These are phyloP conservation scores for Channa argus DNA, from an alignment of 2,113 vertebrate species.

Conservation along the genomic window DNA sequence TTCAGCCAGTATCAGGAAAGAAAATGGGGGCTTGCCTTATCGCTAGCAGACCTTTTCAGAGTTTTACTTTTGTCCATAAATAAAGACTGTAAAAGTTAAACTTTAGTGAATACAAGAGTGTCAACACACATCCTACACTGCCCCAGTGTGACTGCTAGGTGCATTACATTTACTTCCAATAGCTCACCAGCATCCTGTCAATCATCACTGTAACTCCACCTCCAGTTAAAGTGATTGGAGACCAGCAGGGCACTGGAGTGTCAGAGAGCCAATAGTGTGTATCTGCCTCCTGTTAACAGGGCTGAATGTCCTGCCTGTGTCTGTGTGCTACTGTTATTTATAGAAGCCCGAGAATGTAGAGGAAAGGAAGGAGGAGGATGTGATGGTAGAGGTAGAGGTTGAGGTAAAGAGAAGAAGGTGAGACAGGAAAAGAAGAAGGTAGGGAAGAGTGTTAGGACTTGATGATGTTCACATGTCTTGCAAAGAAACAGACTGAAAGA, in stretches of 20 bases:
- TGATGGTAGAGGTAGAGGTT: background rate
- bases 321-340: conserved; percentile 71
- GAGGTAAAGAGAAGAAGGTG: conserved; percentile 24
- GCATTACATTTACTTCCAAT: conserved; percentile 8
- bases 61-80: background rate
- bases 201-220: conserved; percentile 49
- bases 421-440: conserved; percentile 18
- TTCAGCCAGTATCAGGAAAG: background rate
- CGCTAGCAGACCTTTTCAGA: background rate
- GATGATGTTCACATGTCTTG: conserved; percentile 33
- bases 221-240: conserved; percentile 61
- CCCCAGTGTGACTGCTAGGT: conserved; percentile 52
- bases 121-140: conserved; percentile 51
- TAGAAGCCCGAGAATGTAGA: conserved; percentile 60
- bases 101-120: background rate
- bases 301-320: conserved; percentile 52
- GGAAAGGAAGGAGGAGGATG: conserved; percentile 5
- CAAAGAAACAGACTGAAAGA: conserved; percentile 16
- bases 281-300: conserved; percentile 78
- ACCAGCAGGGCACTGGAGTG: conserved; percentile 10
- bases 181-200: background rate
- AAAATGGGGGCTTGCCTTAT: background rate
- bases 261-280: conserved; percentile 67
- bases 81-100: background rate
- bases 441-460: conserved; percentile 3